phyloP scores from a whole-genome alignment of 2,797 vertebrate genomes.

The Sebastes cheni region DNA sequence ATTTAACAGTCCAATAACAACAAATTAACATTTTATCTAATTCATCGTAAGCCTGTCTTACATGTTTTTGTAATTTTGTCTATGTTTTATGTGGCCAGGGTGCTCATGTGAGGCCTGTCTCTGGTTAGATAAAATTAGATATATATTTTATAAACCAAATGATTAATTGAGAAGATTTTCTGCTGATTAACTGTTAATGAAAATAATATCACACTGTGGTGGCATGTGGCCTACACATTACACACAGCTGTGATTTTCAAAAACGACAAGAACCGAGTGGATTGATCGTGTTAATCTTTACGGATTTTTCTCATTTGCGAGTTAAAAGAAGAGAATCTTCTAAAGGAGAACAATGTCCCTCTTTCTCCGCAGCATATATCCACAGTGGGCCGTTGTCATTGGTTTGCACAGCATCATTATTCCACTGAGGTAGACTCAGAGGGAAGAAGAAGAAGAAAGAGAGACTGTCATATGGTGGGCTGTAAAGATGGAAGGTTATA shows the following conservation, averaged over 20 bases:
- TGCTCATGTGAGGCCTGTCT: not conserved
- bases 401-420: slow-evolving; percentile 36
- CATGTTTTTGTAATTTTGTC: no score
- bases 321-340: slow-evolving; percentile 16
- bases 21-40: not conserved
- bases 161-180: not conserved
- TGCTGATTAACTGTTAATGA: not conserved
- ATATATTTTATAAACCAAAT: not conserved
- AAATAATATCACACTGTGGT: not conserved
- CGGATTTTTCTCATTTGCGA: slow-evolving; percentile 3
- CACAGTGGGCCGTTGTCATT: slow-evolving; percentile 11
- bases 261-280: not conserved
- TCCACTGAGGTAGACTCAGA: slow-evolving; percentile 39
- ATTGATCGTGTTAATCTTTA: slow-evolving; percentile 13
- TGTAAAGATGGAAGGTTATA: slow-evolving; percentile 70
- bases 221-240: not conserved
- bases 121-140: no score
- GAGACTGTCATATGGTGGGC: slow-evolving; percentile 48
- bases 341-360: not conserved
- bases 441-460: not conserved
- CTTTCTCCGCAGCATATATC: not conserved
- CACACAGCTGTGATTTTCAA: not conserved
- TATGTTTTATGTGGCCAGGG: no score
- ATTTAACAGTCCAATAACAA: not conserved
- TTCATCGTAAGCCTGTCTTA: no score